Evolutionary conservation across 1,140 invertebrate species (phyloP).

Genomic region (Tetraneura akinire): DNA sequence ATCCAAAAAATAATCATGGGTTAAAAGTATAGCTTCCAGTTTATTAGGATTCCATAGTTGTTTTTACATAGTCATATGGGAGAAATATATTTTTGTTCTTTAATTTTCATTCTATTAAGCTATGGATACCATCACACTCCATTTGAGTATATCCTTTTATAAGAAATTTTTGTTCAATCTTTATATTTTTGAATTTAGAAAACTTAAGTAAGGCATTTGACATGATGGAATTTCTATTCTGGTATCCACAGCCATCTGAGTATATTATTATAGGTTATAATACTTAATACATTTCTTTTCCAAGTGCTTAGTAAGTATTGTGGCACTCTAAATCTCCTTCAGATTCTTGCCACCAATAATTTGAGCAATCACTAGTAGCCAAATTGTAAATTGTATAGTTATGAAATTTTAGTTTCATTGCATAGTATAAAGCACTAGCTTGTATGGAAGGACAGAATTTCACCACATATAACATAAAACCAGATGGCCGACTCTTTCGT

Average conservation of each 20-base stretch:
- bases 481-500: no score
- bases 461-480: no score
- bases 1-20: no score
- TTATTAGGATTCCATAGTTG: neutral
- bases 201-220: neutral
- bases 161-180: neutral
- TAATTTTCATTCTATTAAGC: neutral
- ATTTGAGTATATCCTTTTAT: slow-evolving; percentile 6
- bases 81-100: neutral
- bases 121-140: neutral
- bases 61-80: neutral
- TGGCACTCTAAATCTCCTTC: neutral
- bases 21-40: neutral
- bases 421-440: neutral
- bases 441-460: neutral
- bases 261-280: neutral
- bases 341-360: neutral
- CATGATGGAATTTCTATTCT: neutral
- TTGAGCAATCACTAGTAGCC: neutral
- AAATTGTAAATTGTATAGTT: neutral
- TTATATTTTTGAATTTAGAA: neutral
- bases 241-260: neutral
- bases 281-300: neutral
- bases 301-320: neutral
- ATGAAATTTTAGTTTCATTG: slow-evolving; percentile 1